Conservation (phyloP, 2,797 vertebrate genomes). For the Pseudochirops corinnae region DNA sequence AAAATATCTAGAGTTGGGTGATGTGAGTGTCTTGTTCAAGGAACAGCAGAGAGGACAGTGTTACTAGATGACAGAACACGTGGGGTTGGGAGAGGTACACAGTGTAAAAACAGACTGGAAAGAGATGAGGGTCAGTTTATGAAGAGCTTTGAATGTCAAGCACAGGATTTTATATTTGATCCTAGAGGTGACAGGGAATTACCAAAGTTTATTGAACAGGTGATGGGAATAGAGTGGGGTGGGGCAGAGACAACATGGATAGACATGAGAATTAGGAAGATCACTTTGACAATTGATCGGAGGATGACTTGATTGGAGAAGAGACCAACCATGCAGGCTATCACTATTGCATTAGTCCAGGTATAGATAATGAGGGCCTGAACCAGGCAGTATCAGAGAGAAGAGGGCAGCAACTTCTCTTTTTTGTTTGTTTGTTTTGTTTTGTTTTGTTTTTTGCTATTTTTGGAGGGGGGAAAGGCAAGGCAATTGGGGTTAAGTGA, state of each 20-base stretch:
- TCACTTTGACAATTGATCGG: not conserved
- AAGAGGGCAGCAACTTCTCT: not conserved
- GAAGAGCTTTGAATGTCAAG: not conserved
- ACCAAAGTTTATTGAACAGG: not conserved
- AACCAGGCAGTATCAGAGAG: not conserved
- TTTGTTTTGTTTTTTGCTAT: too few species aligned
- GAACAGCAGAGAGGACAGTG: not conserved
- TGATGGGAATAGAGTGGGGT: not conserved
- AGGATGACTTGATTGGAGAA: too few species aligned
- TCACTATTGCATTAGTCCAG: not conserved
- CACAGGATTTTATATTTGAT: not conserved
- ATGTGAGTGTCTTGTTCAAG: not conserved
- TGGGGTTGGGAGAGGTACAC: not conserved
- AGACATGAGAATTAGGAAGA: not conserved
- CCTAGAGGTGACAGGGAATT: not conserved
- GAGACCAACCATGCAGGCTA: not conserved
- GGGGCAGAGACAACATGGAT: not conserved
- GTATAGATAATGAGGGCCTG: not conserved
- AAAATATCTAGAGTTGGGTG: not conserved
- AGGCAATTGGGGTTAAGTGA: too few species aligned
- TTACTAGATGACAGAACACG: not conserved
- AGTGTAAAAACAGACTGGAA: not conserved
- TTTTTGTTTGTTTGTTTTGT: not conserved
- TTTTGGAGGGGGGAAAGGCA: too few species aligned
- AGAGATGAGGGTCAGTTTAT: not conserved